These are phyloP conservation scores for Archips crataeganus DNA, from an alignment of 2,888 invertebrate genomes.

Conservation along the genomic window DNA sequence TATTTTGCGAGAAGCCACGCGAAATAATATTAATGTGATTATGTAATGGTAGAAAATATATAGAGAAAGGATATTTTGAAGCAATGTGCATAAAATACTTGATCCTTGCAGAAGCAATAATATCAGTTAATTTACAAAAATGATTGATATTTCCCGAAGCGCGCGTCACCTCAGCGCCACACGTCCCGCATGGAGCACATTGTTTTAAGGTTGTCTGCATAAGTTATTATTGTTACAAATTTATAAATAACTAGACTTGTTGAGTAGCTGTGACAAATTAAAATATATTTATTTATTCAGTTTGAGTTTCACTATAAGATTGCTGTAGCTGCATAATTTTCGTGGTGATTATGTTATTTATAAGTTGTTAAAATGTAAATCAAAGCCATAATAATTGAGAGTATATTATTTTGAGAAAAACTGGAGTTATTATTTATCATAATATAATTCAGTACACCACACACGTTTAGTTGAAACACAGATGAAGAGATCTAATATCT, in stretches of 20 bases:
- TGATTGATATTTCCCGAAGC: neutral
- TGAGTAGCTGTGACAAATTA: slow-evolving; percentile 81
- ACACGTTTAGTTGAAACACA: neutral
- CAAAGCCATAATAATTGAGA: slow-evolving; percentile 85
- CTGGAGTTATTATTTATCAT: slow-evolving; percentile 55
- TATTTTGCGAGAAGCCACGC: slow-evolving; percentile 63
- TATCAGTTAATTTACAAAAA: slow-evolving; percentile 21
- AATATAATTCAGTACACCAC: neutral
- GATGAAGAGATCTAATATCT: slow-evolving; percentile 47
- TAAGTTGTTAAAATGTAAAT: slow-evolving; percentile 86
- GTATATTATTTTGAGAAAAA: slow-evolving; percentile 84
- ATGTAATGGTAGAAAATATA: slow-evolving; percentile 46
- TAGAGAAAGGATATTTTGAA: slow-evolving; percentile 44
- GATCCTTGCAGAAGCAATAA: slow-evolving; percentile 24
- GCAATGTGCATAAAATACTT: slow-evolving; percentile 35
- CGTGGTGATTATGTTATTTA: slow-evolving; percentile 83
- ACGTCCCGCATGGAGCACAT: slow-evolving; percentile 28
- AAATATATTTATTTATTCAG: slow-evolving; percentile 79
- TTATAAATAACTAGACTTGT: slow-evolving; percentile 80
- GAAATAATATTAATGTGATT: slow-evolving; percentile 46
- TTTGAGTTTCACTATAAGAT: slow-evolving; percentile 76
- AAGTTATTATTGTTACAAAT: slow-evolving; percentile 80
- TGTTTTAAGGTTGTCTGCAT: slow-evolving; percentile 75
- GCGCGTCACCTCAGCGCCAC: neutral
- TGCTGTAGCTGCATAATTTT: slow-evolving; percentile 82